These are phyloP conservation scores for Cyanoramphus novaezelandiae DNA, from an alignment of 2,113 vertebrate genomes.

Conservation along the genomic window DNA sequence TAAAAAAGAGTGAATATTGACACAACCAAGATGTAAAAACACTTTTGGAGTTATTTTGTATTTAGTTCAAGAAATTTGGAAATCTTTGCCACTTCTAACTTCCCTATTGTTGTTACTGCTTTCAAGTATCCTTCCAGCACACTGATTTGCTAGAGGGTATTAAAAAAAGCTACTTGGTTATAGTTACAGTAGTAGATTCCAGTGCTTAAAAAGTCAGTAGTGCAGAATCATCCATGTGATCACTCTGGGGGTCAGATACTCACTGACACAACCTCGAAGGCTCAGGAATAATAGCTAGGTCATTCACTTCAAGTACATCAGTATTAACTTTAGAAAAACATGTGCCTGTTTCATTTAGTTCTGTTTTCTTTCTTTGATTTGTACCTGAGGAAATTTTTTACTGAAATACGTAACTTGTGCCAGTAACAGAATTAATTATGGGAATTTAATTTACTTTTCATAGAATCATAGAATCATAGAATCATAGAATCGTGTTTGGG, in stretches of 20 bases:
- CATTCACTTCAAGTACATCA: background rate
- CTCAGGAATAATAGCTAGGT: background rate
- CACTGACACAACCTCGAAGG: background rate
- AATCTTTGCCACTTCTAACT: background rate
- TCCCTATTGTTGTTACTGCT: background rate
- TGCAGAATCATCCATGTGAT: background rate
- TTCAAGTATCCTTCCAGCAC: background rate
- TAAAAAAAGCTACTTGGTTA: background rate
- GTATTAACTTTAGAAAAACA: background rate
- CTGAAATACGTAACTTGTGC: background rate
- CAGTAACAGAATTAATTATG: background rate
- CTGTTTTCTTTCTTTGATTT: background rate
- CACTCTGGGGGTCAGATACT: background rate
- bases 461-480: background rate
- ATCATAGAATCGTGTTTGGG: background rate
- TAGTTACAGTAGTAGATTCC: background rate
- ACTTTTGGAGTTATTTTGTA: background rate
- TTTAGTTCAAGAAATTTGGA: background rate
- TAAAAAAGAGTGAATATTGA: background rate
- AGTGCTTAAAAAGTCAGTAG: background rate
- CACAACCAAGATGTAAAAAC: background rate
- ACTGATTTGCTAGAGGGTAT: background rate
- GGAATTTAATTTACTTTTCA: background rate
- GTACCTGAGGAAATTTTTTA: background rate
- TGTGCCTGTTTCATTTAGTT: accelerated